phyloP scores from a whole-genome alignment of 2,888 invertebrate species.

The Hybos culiciformis region DNA sequence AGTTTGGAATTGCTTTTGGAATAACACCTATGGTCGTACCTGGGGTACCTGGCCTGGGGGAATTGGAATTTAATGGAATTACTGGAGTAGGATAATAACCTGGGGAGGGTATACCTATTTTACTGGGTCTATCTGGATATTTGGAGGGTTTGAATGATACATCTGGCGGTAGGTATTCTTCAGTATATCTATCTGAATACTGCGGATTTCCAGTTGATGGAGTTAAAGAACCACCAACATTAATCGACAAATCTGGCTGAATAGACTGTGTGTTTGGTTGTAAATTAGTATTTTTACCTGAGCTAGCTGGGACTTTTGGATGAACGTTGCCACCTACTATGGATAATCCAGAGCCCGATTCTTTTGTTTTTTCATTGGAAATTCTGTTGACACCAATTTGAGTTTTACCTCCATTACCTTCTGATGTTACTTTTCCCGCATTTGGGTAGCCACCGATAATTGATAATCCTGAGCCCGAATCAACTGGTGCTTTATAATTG shows the following conservation, averaged over 20 bases:
- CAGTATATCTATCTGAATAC: conserved; percentile 25
- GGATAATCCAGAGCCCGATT: too few species aligned
- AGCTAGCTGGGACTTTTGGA: conserved; percentile 25
- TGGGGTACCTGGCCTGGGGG: conserved; percentile 20
- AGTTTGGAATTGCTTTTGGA: conserved; percentile 34
- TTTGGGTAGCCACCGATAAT: too few species aligned
- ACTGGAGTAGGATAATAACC: conserved; percentile 16
- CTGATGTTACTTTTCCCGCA: too few species aligned
- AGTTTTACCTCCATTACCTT: too few species aligned
- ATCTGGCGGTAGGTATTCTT: conserved; percentile 28
- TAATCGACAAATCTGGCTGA: conserved; percentile 16
- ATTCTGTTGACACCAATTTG: too few species aligned
- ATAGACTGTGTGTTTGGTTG: too few species aligned
- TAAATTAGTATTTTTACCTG: too few species aligned
- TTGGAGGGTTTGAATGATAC: conserved; percentile 8
- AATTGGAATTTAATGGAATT: conserved; percentile 21
- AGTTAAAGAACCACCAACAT: conserved; percentile 2
- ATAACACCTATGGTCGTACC: conserved; percentile 33
- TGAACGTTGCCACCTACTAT: too few species aligned
- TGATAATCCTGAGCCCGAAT: too few species aligned
- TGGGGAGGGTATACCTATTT: conserved; percentile 17
- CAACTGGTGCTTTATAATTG: too few species aligned
- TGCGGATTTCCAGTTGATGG: conserved; percentile 21
- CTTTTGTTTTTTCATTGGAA: too few species aligned
- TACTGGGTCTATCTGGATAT: conserved; percentile 13